A percentile compares a stretch with the other conserved stretches of the same genome.
Conservation (phyloP, 2,113 vertebrate genomes). For the Scartelaos histophorus region DNA sequence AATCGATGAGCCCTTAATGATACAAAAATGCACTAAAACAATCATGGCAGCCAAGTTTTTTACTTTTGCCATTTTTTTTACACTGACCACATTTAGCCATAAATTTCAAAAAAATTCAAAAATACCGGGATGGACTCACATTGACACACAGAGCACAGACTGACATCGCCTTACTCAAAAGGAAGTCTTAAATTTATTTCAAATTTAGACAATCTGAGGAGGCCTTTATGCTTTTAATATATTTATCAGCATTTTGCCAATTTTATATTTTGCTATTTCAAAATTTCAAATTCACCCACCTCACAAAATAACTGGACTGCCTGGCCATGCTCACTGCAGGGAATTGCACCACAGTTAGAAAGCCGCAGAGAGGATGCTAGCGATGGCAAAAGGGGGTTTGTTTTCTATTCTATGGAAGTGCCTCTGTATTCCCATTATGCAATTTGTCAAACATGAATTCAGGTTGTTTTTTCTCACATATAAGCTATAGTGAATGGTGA, state of each 20-base stretch:
- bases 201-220: constrained; percentile 71
- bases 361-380: constrained; percentile 54
- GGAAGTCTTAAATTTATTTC: constrained; percentile 68
- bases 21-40: constrained; percentile 71
- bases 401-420: constrained; percentile 84
- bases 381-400: constrained; percentile 71
- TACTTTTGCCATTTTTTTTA: constrained; percentile 13
- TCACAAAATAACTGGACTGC: constrained; percentile 87
- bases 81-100: constrained; percentile 28
- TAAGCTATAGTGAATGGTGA: constrained; percentile 81
- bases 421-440: constrained; percentile 86
- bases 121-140: constrained; percentile 31
- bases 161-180: constrained; percentile 51
- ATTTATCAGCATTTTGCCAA: constrained; percentile 25
- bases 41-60: constrained; percentile 64
- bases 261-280: constrained; percentile 19
- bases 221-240: constrained; percentile 64
- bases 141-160: constrained; percentile 37
- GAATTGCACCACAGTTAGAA: constrained; percentile 71
- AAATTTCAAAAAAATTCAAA: constrained; percentile 22
- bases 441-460: constrained; percentile 85
- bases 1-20: constrained; percentile 62
- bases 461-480: constrained; percentile 82
- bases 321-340: constrained; percentile 77
- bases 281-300: constrained; percentile 48